Conservation (phyloP, 1,140 invertebrate genomes). For the Sarcophaga bullata region DNA sequence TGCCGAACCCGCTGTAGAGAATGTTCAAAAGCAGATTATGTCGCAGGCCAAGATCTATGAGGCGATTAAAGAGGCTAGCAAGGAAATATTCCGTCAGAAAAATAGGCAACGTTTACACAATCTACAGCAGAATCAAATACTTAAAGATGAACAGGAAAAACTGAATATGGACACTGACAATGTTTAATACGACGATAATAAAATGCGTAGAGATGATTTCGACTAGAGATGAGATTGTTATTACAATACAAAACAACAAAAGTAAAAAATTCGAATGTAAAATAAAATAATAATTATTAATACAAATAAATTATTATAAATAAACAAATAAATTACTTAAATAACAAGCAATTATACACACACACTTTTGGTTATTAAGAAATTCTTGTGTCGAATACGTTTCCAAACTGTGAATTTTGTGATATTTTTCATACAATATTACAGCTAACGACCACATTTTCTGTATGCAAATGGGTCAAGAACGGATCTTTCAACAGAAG, state of each 20-base stretch:
- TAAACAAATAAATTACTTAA: background rate
- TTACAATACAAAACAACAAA: background rate
- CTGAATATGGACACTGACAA: slow-evolving; percentile 16
- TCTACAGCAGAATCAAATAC: slow-evolving; percentile 52
- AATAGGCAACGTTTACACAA: slow-evolving; percentile 57
- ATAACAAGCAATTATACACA: no score
- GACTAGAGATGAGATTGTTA: background rate
- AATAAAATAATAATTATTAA: background rate
- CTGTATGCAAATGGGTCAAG: no score
- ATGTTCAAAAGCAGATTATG: slow-evolving; percentile 78
- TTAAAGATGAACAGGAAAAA: slow-evolving; percentile 51
- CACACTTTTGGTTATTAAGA: no score
- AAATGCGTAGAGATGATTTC: background rate
- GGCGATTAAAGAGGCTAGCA: slow-evolving; percentile 78
- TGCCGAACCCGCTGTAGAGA: slow-evolving; percentile 76
- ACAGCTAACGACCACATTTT: no score
- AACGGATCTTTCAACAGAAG: no score
- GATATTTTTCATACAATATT: no score
- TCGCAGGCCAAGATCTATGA: slow-evolving; percentile 81
- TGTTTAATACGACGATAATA: background rate
- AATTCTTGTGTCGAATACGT: no score
- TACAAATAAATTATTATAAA: background rate
- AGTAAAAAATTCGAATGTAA: background rate
- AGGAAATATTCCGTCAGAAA: slow-evolving; percentile 72
- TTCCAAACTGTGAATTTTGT: no score